These are phyloP conservation scores for Halichoerus grypus DNA, from an alignment of 2,113 vertebrate species.

Conservation along the genomic window DNA sequence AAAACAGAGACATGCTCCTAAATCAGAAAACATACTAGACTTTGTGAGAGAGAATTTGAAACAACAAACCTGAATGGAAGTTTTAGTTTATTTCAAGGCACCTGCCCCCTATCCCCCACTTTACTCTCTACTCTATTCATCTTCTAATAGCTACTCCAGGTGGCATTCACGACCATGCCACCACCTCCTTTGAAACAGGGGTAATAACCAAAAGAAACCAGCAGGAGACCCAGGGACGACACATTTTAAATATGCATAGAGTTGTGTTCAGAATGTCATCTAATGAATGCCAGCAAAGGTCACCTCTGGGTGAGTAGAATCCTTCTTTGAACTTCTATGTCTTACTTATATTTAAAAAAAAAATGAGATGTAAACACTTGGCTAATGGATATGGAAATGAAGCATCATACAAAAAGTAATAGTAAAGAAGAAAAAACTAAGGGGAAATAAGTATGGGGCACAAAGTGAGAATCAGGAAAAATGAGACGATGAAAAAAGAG, in stretches of 20 bases:
- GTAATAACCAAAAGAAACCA: not conserved
- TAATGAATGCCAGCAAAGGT: not conserved
- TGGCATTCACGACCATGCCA: not conserved
- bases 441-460: not conserved
- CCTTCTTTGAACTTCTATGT: not conserved
- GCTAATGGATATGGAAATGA: not conserved
- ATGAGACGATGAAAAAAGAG: not conserved
- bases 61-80: not conserved
- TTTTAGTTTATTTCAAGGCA: not conserved
- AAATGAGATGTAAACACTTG: not conserved
- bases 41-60: not conserved
- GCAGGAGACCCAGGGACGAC: not conserved
- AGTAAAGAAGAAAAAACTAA: not conserved
- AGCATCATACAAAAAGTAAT: not conserved
- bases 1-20: not conserved
- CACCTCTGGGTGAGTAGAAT: not conserved
- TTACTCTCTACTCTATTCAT: not conserved
- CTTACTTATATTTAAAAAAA: not conserved
- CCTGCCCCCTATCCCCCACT: rapidly evolving
- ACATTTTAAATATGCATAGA: not conserved
- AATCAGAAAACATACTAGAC: not conserved
- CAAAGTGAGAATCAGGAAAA: not conserved
- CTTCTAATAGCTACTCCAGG: not conserved
- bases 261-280: not conserved
- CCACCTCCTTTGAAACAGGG: rapidly evolving